Base-by-base conservation (phyloP, 1,140 invertebrate genomes). In the Gyrodactylus bullatarudis region DNA sequence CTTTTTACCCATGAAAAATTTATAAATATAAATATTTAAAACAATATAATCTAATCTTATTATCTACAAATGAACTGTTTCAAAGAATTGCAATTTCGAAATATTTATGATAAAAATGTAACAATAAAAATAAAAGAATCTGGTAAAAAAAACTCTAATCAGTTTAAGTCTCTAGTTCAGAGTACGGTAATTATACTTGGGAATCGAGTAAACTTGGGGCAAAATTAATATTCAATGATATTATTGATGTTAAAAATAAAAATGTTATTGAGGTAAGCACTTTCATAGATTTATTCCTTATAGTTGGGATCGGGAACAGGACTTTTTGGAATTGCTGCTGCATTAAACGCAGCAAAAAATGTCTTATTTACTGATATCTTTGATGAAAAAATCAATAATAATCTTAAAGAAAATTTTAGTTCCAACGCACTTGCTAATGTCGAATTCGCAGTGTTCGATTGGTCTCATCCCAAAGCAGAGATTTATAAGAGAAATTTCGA, bases 1-100 rank as follows among this genome's bases (percentile, higher is more conserved):
- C 80, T 97, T 98, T 78, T 94, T 94, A 26, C 90, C 91, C 93
- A 97, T 98, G 34, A 16, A 54, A 16, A 16, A 16, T 54, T 54
- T 54, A 54, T 54, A 54, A 54, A 16, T 54, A n/a, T 54, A n/a
- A 54, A 8, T 16, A 54, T 16, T 54, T 54, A 16, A 54, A 54
- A 54, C 34, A 54, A n/a, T 16, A 54, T n/a, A 8, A 8, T 8
- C 8, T n/a, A n/a, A n/a, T 8, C 34, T 54, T 54, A 54, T 54
- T 8, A 54, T 54, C n/a, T 16, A 8, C 8, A 16, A n/a, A 54
- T 54, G 34, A 54, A 54, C 8, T 16, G 34, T 54, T 54, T 54
- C n/a, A 54, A 54, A 54, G 34, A 54, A n/a, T 54, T 54, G 34
- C 8, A n/a, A 54, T 54, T 54, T 54, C 34, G 34, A 54, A 54